Percentiles rank a stretch among this genome's conserved stretches.
phyloP scores from a whole-genome alignment of 2,797 vertebrate species.

The Semotilus atromaculatus region DNA sequence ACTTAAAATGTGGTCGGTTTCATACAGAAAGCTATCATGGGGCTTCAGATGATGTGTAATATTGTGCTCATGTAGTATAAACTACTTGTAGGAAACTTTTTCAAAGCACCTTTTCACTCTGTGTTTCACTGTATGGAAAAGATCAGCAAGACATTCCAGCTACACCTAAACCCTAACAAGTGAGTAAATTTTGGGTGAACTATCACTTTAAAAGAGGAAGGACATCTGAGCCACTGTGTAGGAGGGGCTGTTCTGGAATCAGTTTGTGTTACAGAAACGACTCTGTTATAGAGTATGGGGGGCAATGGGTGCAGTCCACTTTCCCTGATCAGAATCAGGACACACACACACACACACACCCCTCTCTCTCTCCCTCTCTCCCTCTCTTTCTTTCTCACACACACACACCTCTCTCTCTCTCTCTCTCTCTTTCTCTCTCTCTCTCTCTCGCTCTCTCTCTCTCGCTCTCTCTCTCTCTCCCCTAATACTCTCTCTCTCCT shows the following conservation, averaged over 20 bases:
- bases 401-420: not conserved
- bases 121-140: not conserved
- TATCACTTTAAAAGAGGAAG: not conserved
- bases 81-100: not conserved
- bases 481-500: conserved; percentile 37
- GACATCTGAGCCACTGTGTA: not conserved
- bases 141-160: not conserved
- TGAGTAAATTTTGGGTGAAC: not conserved
- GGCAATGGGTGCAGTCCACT: not conserved
- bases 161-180: no score
- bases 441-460: not conserved
- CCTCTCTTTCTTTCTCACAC: not conserved
- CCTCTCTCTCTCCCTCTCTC: not conserved
- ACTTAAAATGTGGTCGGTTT: not conserved
- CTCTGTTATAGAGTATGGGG: no score
- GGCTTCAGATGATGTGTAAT: not conserved
- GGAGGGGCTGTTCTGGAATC: not conserved
- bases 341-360: not conserved
- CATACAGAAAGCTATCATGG: not conserved
- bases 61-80: not conserved
- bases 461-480: not conserved
- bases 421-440: not conserved
- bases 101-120: not conserved
- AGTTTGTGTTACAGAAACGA: not conserved
- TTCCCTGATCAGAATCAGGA: no score